Conservation (phyloP, 2,888 invertebrate genomes). For the Agrilus cyanescens region DNA sequence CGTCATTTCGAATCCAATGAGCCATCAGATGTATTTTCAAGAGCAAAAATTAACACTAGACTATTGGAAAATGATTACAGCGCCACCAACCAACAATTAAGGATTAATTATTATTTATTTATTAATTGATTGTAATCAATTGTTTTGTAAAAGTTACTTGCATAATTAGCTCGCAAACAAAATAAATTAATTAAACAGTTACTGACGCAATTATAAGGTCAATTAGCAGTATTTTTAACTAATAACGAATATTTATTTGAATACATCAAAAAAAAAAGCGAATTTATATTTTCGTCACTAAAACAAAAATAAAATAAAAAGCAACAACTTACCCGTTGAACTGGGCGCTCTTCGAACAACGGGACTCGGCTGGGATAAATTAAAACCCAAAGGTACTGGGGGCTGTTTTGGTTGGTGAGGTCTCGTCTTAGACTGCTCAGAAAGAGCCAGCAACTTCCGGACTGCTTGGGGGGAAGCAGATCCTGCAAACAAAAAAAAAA, state of each 20-base stretch:
- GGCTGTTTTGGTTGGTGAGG: slow-evolving; percentile 73
- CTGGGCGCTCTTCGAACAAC: slow-evolving; percentile 42
- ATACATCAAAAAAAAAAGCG: neutral
- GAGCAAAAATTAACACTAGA: too few species aligned
- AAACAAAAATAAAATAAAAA: slow-evolving; percentile 4
- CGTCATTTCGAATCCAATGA: too few species aligned
- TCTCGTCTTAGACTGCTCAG: slow-evolving; percentile 77
- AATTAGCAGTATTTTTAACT: too few species aligned
- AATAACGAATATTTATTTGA: too few species aligned
- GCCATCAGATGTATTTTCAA: too few species aligned
- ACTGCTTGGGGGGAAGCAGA: slow-evolving; percentile 96
- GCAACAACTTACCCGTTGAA: slow-evolving; percentile 28
- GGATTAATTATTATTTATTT: too few species aligned
- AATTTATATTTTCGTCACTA: neutral
- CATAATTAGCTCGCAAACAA: neutral
- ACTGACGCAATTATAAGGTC: too few species aligned
- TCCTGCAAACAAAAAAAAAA: slow-evolving; percentile 46
- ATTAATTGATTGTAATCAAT: neutral
- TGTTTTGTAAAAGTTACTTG: neutral
- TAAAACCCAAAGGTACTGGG: slow-evolving; percentile 40
- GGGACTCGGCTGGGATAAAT: slow-evolving; percentile 51
- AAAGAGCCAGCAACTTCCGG: slow-evolving; percentile 84
- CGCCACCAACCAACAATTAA: too few species aligned
- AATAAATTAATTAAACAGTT: too few species aligned
- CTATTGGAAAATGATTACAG: too few species aligned